These are phyloP conservation scores for Physella acuta DNA, from an alignment of 1,140 invertebrate genomes.

Conservation along the genomic window DNA sequence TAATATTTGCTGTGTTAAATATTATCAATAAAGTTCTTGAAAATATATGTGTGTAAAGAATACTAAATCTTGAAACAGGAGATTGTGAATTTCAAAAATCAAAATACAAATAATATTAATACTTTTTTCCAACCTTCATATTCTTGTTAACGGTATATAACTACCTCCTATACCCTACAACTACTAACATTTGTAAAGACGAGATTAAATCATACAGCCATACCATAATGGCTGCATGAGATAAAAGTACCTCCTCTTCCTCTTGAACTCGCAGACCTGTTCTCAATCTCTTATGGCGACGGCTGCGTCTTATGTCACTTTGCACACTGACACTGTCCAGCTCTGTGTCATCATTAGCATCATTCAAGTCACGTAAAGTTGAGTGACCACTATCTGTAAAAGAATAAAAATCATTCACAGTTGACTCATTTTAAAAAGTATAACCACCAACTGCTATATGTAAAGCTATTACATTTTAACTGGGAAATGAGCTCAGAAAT, in stretches of 20 bases:
- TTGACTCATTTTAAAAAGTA: too few relatives aligned
- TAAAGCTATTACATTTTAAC: too few relatives aligned
- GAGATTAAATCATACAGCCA: too few relatives aligned
- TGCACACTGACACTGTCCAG: slow-evolving; percentile 28
- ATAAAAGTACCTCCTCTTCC: slow-evolving; percentile 25
- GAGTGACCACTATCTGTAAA: slow-evolving; percentile 61
- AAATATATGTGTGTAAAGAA: too few relatives aligned
- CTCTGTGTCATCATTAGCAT: slow-evolving; percentile 43
- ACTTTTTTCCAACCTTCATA: neutral
- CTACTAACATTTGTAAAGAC: too few relatives aligned
- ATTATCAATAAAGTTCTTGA: too few relatives aligned
- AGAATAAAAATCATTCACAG: neutral
- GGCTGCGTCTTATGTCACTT: slow-evolving; percentile 8
- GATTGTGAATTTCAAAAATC: neutral
- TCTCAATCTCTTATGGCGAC: neutral
- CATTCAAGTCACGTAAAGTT: slow-evolving; percentile 55
- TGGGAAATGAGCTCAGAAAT: neutral
- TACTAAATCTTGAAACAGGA: too few relatives aligned
- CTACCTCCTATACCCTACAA: too few relatives aligned
- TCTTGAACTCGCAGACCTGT: slow-evolving; percentile 12
- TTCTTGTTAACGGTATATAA: too few relatives aligned
- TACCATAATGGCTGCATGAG: too few relatives aligned
- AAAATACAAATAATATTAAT: neutral
- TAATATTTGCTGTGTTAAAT: too few relatives aligned
- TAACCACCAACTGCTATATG: too few relatives aligned